These are phyloP conservation scores for Mythimna pallens DNA, from an alignment of 2,888 invertebrate species.

Conservation along the genomic window DNA sequence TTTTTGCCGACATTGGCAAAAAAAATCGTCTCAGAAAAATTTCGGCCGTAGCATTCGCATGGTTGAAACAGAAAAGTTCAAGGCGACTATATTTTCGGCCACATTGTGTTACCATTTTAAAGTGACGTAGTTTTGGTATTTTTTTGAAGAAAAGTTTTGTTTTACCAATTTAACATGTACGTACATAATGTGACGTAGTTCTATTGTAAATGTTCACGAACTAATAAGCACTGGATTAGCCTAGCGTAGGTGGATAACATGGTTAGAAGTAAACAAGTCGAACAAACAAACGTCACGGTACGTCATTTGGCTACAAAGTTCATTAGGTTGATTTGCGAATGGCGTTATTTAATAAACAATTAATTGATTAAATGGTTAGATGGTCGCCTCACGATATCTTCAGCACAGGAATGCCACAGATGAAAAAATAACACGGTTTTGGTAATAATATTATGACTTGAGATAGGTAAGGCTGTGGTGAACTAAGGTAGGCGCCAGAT, in stretches of 20 bases:
- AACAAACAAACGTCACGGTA: constrained; percentile 47
- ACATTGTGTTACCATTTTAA: constrained; percentile 28
- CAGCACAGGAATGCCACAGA: neutral
- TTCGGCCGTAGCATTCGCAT: constrained; percentile 37
- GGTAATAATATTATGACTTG: neutral
- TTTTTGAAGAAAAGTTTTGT: constrained; percentile 10
- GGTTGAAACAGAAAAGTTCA: constrained; percentile 47
- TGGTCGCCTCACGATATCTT: constrained; percentile 1
- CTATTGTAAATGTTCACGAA: constrained; percentile 29
- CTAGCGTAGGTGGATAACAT: constrained; percentile 28
- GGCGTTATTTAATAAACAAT: constrained; percentile 46
- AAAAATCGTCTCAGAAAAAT: constrained; percentile 14
- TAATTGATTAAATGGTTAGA: constrained; percentile 25
- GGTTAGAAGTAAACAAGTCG: constrained; percentile 43
- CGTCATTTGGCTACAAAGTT: constrained; percentile 51
- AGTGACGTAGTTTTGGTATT: constrained; percentile 21
- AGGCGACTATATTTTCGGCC: constrained; percentile 46
- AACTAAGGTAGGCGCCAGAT: neutral
- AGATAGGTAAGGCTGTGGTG: constrained; percentile 9
- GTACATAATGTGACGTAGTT: constrained; percentile 28
- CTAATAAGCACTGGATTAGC: constrained; percentile 35
- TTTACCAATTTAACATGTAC: constrained; percentile 7
- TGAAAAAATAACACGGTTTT: neutral
- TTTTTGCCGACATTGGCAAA: neutral
- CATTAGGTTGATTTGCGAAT: constrained; percentile 44